These are phyloP conservation scores for Amblyjoppa fuscipennis DNA, from an alignment of 2,888 invertebrate genomes.

Conservation along the genomic window DNA sequence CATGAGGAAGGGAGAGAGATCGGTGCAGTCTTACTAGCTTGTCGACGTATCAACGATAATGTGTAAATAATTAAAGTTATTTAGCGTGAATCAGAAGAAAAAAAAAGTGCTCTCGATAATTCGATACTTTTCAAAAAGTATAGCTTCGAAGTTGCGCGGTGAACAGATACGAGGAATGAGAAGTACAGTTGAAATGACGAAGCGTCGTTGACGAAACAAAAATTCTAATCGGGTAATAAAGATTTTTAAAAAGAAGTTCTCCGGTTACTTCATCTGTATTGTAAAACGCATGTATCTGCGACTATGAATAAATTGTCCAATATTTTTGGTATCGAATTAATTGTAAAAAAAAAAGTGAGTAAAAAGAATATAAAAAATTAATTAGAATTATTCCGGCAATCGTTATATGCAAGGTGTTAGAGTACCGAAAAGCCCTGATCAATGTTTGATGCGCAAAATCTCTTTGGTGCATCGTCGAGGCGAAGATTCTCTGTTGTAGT, in stretches of 20 bases:
- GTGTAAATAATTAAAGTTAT: constrained; percentile 50
- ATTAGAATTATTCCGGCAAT: constrained; percentile 21
- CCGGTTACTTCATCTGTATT: constrained; percentile 56
- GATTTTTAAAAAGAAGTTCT: constrained; percentile 21
- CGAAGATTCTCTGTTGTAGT: constrained; percentile 30
- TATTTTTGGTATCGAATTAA: constrained; percentile 71
- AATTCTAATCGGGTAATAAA: constrained; percentile 17
- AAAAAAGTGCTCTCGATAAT: not conserved
- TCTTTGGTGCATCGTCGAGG: constrained; percentile 9
- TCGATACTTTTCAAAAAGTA: constrained; percentile 16
- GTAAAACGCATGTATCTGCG: constrained; percentile 59
- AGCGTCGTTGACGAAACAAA: constrained; percentile 13
- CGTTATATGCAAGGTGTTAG: constrained; percentile 17
- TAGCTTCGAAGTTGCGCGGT: not conserved
- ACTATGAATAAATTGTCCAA: constrained; percentile 64
- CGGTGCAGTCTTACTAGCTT: constrained; percentile 27
- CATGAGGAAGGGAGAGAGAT: constrained; percentile 15
- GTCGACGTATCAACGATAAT: constrained; percentile 45
- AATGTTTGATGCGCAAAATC: constrained; percentile 41
- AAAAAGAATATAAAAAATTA: constrained; percentile 14
- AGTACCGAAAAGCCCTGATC: constrained; percentile 17
- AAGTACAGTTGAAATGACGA: not conserved
- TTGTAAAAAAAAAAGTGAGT: constrained; percentile 12
- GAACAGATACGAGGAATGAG: not conserved
- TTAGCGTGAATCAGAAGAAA: constrained; percentile 25